Evolutionary conservation across 2,113 vertebrate genomes (phyloP).

Genomic region (Nothocercus julius): DNA sequence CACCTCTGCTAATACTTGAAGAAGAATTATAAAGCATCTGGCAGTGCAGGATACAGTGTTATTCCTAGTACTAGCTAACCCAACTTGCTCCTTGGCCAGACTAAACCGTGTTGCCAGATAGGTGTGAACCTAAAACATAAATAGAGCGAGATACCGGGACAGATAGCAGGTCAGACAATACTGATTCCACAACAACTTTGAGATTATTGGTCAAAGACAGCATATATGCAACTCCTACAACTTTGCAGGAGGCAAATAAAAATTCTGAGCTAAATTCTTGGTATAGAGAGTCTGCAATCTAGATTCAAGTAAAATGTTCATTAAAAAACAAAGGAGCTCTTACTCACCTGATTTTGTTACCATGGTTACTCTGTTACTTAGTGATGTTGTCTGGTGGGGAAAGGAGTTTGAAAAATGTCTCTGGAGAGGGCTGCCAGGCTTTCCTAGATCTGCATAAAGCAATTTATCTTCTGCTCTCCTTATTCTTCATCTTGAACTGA

Average conservation of each 20-base stretch:
- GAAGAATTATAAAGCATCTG: background rate
- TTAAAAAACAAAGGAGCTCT: background rate
- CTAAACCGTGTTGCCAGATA: background rate
- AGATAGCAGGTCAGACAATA: background rate
- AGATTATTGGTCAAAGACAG: background rate
- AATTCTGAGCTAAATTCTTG: background rate
- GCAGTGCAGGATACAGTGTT: background rate
- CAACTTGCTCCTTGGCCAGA: background rate
- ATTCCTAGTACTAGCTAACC: background rate
- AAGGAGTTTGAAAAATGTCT: constrained; percentile 16
- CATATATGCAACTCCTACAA: background rate
- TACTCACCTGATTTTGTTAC: background rate
- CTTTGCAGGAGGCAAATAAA: background rate
- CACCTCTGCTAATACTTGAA: background rate
- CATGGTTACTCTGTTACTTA: background rate
- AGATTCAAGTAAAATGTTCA: background rate
- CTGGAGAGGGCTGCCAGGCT: background rate
- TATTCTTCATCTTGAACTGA: constrained; percentile 3
- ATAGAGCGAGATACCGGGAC: background rate
- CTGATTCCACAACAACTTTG: background rate
- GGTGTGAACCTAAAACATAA: background rate
- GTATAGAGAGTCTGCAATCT: background rate
- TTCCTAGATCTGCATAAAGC: constrained; percentile 6
- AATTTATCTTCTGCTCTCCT: constrained; percentile 2
- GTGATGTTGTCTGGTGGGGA: background rate